These are phyloP conservation scores for Catharus ustulatus DNA, from an alignment of 2,797 vertebrate genomes.

Conservation along the genomic window DNA sequence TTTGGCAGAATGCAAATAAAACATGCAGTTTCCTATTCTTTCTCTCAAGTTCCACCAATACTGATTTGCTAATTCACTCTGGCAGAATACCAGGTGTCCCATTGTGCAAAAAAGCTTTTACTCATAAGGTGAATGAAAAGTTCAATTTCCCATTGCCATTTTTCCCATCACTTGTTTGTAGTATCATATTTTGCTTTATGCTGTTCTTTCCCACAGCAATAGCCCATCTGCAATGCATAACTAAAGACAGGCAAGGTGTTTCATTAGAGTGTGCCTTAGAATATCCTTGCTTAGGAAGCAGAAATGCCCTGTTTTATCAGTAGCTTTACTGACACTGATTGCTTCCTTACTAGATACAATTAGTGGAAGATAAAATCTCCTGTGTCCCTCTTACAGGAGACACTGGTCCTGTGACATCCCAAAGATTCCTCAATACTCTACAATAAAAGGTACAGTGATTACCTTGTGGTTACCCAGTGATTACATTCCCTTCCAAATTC, in stretches of 20 bases:
- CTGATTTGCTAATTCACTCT: neutral
- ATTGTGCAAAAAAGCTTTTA: conserved; percentile 33
- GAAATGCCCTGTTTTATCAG: neutral
- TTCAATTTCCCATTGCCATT: conserved; percentile 16
- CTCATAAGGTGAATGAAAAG: conserved; percentile 3
- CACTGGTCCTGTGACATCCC: neutral
- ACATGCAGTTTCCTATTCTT: neutral
- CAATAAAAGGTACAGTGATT: too few relatives aligned
- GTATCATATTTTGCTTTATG: conserved; percentile 18
- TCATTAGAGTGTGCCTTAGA: conserved; percentile 13
- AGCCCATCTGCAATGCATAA: conserved; percentile 29
- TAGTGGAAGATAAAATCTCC: neutral
- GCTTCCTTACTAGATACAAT: neutral
- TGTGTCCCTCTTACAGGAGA: neutral
- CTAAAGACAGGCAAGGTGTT: conserved; percentile 27
- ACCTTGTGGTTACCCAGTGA: neutral
- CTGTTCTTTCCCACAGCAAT: neutral
- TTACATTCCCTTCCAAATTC: neutral
- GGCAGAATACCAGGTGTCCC: conserved; percentile 14
- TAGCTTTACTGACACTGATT: neutral
- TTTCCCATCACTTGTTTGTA: conserved; percentile 10
- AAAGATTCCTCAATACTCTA: neutral
- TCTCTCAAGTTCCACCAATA: neutral
- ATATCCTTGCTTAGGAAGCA: neutral
- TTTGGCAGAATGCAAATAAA: conserved; percentile 2